Evolutionary conservation across 2,888 invertebrate genomes (phyloP).

Genomic region (Scrobipalpa atriplicella): DNA sequence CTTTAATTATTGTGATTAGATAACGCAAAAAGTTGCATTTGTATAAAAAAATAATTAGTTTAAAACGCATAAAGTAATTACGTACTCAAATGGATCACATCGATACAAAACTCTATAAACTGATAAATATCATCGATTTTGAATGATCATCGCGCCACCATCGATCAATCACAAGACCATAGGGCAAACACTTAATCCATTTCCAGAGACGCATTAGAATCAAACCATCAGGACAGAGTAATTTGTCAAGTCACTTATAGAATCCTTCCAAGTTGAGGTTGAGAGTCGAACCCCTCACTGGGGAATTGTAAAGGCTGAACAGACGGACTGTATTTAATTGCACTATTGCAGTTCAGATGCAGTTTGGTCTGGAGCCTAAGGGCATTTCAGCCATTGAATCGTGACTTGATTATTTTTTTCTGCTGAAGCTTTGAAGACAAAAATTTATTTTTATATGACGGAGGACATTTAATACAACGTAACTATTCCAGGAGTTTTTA

Average conservation of each 20-base stretch:
- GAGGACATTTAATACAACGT: too few species aligned
- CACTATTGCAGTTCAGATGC: too few species aligned
- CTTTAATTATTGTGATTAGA: too few species aligned
- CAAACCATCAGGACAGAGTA: slow-evolving; percentile 22
- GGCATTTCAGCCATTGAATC: too few species aligned
- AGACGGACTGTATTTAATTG: not conserved
- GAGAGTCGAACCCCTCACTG: slow-evolving; percentile 42
- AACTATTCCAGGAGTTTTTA: too few species aligned
- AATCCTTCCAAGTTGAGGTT: slow-evolving; percentile 42
- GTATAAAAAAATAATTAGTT: too few species aligned
- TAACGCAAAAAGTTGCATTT: too few species aligned
- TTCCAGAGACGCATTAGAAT: slow-evolving; percentile 17
- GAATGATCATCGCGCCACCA: slow-evolving; percentile 26
- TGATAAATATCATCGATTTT: not conserved
- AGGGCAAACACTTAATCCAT: slow-evolving; percentile 13
- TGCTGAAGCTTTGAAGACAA: too few species aligned
- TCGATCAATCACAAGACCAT: slow-evolving; percentile 15
- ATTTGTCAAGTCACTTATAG: slow-evolving; percentile 35
- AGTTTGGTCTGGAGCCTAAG: too few species aligned
- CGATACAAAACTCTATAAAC: not conserved
- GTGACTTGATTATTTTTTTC: too few species aligned
- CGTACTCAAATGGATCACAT: not conserved
- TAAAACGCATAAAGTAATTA: too few species aligned
- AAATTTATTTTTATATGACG: too few species aligned
- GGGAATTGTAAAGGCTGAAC: slow-evolving; percentile 21